Evolutionary conservation across 2,113 vertebrate genomes (phyloP), one percentile per base, ranked within the genome.

Genomic region (Polyodon spathula): DNA sequence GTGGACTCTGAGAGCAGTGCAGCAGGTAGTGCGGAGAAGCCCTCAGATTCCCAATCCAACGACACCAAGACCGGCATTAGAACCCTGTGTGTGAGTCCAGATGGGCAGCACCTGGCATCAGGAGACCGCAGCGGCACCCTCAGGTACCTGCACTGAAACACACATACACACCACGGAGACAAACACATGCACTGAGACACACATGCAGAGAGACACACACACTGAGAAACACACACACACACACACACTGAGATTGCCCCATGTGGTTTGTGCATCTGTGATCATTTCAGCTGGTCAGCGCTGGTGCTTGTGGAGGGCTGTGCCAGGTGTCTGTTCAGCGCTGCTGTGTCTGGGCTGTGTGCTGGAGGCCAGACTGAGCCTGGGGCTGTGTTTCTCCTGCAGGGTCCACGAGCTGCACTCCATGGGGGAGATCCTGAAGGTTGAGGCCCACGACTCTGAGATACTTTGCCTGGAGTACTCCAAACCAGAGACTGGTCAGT

Each of bases 401-500:
- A 98, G 96, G 81, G 90, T 99, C 59, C 93, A 97, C 4, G 91
- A 97, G 14, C 71, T 98, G 64, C 81, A 89, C 58, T 84, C 74
- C 15, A 79, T 97, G 76, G 89, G 76, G 71, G 95, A 98, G 79
- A 93, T 96, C 76, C 63, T 99, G 61, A 96, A 93, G 38, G 94
- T 99, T 15, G 95, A 98, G 75, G 96, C 96, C 61, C 96, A 99
- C 27, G 94, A 99, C 68, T 96, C 95, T 0, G 96, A 99, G 77
- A 95, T 99, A 63, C 82, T 99, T 1, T 98, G 94, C 70, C 77
- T 99, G 44, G 96, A 99, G 71, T 99, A 94, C 72, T 97, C 96
- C 48, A 95, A 93, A 81, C 90, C 93, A 0, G 89, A 97, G 12
- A 97, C 94, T 27, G 96, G 96, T 98, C 62, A 73, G 77, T 65